Conservation (phyloP, 2,888 invertebrate species). For the Rotaria socialis region DNA sequence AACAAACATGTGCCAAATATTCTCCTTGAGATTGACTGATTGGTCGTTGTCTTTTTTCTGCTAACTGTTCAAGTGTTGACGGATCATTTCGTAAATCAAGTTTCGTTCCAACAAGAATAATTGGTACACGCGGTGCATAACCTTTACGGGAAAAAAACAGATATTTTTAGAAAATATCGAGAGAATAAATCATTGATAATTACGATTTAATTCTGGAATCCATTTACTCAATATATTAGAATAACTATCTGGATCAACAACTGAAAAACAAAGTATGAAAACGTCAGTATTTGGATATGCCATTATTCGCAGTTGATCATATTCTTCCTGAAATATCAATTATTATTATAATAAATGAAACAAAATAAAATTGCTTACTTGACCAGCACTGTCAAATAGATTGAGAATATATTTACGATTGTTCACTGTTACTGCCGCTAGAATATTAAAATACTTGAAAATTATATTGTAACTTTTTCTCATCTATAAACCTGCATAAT, state of each 20-base stretch:
- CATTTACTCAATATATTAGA: constrained; percentile 43
- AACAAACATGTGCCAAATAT: constrained; percentile 20
- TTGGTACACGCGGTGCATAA: constrained; percentile 15
- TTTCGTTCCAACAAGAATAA: constrained; percentile 41
- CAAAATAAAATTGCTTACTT: not conserved
- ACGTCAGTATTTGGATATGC: constrained; percentile 39
- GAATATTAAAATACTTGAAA: not conserved
- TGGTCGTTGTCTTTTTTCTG: constrained; percentile 21
- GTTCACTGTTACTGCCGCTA: constrained; percentile 17
- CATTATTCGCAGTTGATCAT: constrained; percentile 44
- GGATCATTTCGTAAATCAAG: constrained; percentile 39
- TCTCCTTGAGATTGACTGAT: constrained; percentile 34
- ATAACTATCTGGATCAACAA: constrained; percentile 38
- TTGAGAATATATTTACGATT: constrained; percentile 24
- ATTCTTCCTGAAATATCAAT: constrained; percentile 30
- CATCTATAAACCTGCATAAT: constrained; percentile 16
- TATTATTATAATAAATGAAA: too few relatives aligned
- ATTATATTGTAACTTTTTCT: not conserved
- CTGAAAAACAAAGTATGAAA: constrained; percentile 44
- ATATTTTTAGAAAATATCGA: too few relatives aligned
- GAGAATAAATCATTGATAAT: not conserved
- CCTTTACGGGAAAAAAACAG: not conserved
- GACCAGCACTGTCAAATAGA: constrained; percentile 33
- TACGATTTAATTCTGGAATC: constrained; percentile 44
- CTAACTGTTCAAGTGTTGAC: constrained; percentile 25